Conservation (phyloP, 2,888 invertebrate species). For the Luperina nickerlii region DNA sequence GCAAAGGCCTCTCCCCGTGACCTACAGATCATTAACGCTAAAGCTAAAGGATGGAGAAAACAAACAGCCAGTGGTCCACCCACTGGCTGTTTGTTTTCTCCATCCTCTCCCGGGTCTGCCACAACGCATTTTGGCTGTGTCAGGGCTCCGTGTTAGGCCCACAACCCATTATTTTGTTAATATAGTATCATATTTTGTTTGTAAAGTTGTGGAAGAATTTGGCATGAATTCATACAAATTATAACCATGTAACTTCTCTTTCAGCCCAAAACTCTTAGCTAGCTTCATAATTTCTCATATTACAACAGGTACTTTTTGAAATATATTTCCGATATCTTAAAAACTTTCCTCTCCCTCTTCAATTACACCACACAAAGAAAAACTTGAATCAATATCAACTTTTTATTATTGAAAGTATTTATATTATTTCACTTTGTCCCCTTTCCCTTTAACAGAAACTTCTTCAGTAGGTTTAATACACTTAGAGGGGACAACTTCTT, state of each 20-base stretch:
- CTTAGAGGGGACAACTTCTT: conserved; percentile 84
- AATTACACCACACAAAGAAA: conserved; percentile 65
- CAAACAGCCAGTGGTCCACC: too few species aligned
- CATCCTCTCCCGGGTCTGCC: too few species aligned
- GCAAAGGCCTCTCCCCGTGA: too few species aligned
- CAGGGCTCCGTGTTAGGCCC: too few species aligned
- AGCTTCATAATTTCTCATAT: not conserved
- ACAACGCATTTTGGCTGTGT: too few species aligned
- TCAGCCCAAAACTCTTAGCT: conserved; percentile 22
- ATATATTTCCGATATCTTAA: not conserved
- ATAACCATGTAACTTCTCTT: not conserved
- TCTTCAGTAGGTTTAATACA: conserved; percentile 86
- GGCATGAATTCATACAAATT: not conserved
- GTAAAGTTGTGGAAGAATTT: not conserved
- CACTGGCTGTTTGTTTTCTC: too few species aligned
- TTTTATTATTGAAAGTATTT: conserved; percentile 90
- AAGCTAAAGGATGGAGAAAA: too few species aligned
- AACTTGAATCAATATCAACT: conserved; percentile 81
- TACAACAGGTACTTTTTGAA: not conserved
- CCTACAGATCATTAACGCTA: too few species aligned
- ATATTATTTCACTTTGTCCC: conserved; percentile 88
- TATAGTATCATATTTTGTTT: not conserved
- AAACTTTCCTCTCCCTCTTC: conserved; percentile 41
- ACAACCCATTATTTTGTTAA: too few species aligned
- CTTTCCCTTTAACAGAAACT: conserved; percentile 84